Evolutionary conservation across 1,140 invertebrate genomes (phyloP), one percentile per base, ranked within the genome.

Genomic region (Zaprionus taronus): DNA sequence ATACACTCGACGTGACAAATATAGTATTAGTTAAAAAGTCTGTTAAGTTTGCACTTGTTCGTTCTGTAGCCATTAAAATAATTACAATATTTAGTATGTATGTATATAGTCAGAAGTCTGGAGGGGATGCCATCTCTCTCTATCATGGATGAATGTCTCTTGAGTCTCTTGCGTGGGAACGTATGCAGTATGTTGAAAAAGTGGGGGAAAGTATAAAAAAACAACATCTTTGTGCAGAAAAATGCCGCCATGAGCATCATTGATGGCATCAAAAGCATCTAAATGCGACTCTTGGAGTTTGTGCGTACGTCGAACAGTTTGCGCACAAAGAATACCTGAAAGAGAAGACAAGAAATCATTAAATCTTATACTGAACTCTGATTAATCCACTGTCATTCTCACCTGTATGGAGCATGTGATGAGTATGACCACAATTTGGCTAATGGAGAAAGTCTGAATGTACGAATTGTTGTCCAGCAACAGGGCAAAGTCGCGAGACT

Each of bases 291-390:
- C 60, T 81, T 92, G 2, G 91, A 84, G 51, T 62, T 70, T 1
- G 79, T 24, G 89, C 96, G 96, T 0, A 95, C 95, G 77, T 97
- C 96, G 92, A 99, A 99, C 3, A 99, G 93, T 93, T 97, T 97
- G 76, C 96, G 95, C 11, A 99, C 96, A 93, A 98, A 98, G 91
- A 96, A 98, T 1, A 98, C 97, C 94, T 98, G 96, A 36, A 97
- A 4, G 20, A 9, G 5, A 55, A 9, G 24, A 0, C 31, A 41
- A 64, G 31, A 17, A 53, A 20, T 2, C 7, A 9, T 14, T 9
- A 14, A 9, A 34, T 7, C n/a, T 22, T 5, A 41, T 36, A 26
- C 2, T 22, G 12, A 53, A 26, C 31, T 7, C 31, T 7, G 11
- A 41, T n/a, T 62, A 24, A 47, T 53, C 22, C 53, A 14, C 2